These are phyloP conservation scores for Drosophila bocki DNA, from an alignment of 1,140 invertebrate species.

Conservation along the genomic window DNA sequence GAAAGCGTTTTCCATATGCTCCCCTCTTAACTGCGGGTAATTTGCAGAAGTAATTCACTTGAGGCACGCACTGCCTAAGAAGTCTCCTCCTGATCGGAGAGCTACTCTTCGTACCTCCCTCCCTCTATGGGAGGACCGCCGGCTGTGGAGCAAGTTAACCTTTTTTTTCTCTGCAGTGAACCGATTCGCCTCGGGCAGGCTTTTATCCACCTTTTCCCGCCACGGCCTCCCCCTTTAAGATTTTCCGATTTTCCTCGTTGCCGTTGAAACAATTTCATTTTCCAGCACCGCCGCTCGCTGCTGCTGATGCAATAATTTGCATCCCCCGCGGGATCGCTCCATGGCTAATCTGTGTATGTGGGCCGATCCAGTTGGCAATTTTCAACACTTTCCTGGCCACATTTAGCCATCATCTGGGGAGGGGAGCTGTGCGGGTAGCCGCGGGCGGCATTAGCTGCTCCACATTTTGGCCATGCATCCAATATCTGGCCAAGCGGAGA, in stretches of 20 bases:
- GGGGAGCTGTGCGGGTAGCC: constrained; percentile 4
- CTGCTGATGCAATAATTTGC: constrained; percentile 72
- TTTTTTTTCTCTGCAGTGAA: constrained; percentile 34
- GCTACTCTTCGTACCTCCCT: constrained; percentile 3
- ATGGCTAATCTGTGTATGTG: constrained; percentile 36
- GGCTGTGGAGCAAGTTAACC: constrained; percentile 65
- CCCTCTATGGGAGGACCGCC: constrained; percentile 17
- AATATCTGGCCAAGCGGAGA: constrained; percentile 36
- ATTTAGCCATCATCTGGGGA: constrained; percentile 22
- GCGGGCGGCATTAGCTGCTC: constrained; percentile 20
- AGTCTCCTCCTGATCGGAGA: constrained; percentile 12
- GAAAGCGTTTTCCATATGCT: constrained; percentile 37
- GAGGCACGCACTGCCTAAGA: constrained; percentile 29
- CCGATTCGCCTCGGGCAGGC: constrained; percentile 41
- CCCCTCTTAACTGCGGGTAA: constrained; percentile 47
- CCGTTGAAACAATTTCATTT: constrained; percentile 68
- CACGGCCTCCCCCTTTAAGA: not conserved
- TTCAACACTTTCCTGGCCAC: constrained; percentile 49
- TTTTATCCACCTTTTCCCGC: constrained; percentile 14
- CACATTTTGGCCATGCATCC: constrained; percentile 41
- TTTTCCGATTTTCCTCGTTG: constrained; percentile 24
- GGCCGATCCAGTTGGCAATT: constrained; percentile 44
- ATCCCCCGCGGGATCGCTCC: constrained; percentile 29
- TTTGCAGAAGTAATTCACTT: constrained; percentile 28
- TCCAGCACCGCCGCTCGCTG: constrained; percentile 31